Conservation (phyloP, 2,888 invertebrate species). For the Agonopterix heracliana region DNA sequence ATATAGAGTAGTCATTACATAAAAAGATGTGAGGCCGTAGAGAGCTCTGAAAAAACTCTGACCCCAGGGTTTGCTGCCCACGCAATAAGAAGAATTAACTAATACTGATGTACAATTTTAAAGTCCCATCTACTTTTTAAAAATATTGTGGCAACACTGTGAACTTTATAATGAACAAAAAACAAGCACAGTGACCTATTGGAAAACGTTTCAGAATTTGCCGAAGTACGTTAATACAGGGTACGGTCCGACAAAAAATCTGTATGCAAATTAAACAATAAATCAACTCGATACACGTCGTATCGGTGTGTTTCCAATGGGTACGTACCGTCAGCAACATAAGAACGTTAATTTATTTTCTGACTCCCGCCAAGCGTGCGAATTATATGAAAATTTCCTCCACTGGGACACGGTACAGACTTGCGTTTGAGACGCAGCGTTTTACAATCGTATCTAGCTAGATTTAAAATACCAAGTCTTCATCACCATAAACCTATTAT, state of each 20-base stretch:
- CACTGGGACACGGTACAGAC: slow-evolving; percentile 19
- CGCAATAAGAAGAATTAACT: no score
- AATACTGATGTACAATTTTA: no score
- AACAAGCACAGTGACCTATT: neutral
- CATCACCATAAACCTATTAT: no score
- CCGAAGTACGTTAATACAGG: neutral
- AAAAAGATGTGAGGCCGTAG: no score
- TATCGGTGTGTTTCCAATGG: slow-evolving; percentile 23
- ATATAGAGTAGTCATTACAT: no score
- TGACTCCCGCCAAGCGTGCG: slow-evolving; percentile 22
- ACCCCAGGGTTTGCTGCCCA: no score
- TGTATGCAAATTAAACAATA: slow-evolving; percentile 34
- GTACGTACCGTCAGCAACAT: slow-evolving; percentile 28
- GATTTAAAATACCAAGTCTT: no score
- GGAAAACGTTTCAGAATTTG: slow-evolving; percentile 2
- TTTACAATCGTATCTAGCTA: no score
- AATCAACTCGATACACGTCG: slow-evolving; percentile 21
- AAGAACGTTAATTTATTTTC: slow-evolving; percentile 49
- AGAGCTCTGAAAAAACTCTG: no score
- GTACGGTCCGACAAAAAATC: slow-evolving; percentile 21
- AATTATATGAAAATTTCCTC: slow-evolving; percentile 42
- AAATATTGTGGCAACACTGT: neutral
- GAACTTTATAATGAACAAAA: neutral
- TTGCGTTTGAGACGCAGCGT: slow-evolving; percentile 5
- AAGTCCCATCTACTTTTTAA: no score